Conservation (phyloP, 2,797 vertebrate species). For the Rhynchonycteris naso region DNA sequence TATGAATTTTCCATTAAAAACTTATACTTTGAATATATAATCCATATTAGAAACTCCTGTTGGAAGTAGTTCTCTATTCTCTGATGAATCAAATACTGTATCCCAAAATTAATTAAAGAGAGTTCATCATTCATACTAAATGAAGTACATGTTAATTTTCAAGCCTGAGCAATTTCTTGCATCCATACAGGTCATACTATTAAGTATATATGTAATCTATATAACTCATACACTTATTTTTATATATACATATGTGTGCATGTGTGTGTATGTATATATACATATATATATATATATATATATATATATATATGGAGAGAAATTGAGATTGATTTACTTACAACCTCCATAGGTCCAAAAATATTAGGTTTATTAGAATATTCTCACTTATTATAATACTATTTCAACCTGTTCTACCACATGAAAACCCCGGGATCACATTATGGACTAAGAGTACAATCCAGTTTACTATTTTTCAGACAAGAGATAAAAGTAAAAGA, state of each 20-base stretch:
- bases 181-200: not conserved
- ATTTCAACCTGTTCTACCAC: not conserved
- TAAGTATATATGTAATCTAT: not conserved
- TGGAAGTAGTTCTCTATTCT: not conserved
- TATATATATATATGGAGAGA: not conserved
- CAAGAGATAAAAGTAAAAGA: not conserved
- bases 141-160: conserved; percentile 38
- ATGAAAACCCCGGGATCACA: not conserved
- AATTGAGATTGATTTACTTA: not conserved
- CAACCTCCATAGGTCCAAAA: not conserved
- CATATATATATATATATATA: not conserved
- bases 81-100: conserved; percentile 32
- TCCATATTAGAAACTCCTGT: not conserved
- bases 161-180: not conserved
- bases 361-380: conserved; percentile 35
- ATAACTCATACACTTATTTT: not conserved
- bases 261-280: not conserved
- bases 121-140: not conserved
- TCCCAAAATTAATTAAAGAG: not conserved
- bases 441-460: not conserved
- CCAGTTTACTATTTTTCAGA: conserved; percentile 30
- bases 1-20: conserved; percentile 24
- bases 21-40: not conserved
- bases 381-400: not conserved
- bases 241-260: not conserved